These are phyloP conservation scores for Nyctalus aviator DNA, from an alignment of 2,797 vertebrate species.

Conservation along the genomic window DNA sequence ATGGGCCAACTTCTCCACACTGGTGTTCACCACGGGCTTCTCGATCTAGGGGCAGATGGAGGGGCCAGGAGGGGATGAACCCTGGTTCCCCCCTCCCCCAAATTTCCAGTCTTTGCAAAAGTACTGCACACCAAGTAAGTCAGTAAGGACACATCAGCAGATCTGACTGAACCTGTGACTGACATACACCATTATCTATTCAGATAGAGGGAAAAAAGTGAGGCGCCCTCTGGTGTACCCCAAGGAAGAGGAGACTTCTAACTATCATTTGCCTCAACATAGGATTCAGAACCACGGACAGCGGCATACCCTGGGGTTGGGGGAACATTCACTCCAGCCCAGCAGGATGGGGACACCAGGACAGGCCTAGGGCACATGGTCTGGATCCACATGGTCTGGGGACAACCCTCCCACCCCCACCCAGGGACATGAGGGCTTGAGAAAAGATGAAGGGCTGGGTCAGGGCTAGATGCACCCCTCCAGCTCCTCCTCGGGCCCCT, in stretches of 20 bases:
- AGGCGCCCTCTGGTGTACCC: neutral
- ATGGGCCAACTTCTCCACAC: constrained; percentile 70
- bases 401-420: neutral
- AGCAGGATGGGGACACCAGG: neutral
- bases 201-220: neutral
- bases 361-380: neutral
- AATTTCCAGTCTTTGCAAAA: neutral
- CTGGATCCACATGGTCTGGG: neutral
- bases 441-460: accelerated
- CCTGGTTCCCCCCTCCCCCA: neutral
- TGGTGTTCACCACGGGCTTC: constrained; percentile 80
- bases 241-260: neutral
- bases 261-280: neutral
- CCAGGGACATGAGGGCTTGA: neutral
- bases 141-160: neutral
- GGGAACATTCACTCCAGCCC: accelerated
- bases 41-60: constrained; percentile 79
- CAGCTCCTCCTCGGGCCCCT: neutral
- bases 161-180: neutral
- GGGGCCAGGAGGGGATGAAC: neutral
- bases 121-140: neutral
- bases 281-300: constrained; percentile 64
- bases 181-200: neutral
- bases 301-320: accelerated
- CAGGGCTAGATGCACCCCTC: neutral